A percentile compares a stretch with the other conserved stretches of the same genome.
phyloP scores from a whole-genome alignment of 2,888 invertebrate species.

The Myopa testacea region DNA sequence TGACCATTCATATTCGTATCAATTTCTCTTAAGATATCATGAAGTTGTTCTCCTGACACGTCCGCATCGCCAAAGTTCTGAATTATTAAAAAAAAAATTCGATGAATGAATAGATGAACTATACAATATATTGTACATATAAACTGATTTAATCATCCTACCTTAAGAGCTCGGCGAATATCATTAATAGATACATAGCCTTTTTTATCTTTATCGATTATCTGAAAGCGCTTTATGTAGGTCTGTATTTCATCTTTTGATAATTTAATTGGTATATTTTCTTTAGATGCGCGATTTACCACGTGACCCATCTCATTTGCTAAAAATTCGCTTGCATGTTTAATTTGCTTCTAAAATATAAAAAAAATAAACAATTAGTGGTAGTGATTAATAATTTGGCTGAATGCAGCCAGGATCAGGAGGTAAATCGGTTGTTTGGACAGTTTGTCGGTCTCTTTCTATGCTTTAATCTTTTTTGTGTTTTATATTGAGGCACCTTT shows the following conservation, averaged over 20 bases:
- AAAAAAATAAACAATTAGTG: slow-evolving; percentile 12
- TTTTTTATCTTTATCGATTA: slow-evolving; percentile 95
- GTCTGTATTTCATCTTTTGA: slow-evolving; percentile 93
- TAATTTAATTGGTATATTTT: slow-evolving; percentile 91
- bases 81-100: slow-evolving; percentile 54
- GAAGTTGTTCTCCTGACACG: slow-evolving; percentile 91
- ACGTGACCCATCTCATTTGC: slow-evolving; percentile 96
- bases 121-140: neutral
- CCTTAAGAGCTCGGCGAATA: slow-evolving; percentile 94
- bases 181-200: slow-evolving; percentile 99
- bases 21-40: slow-evolving; percentile 97
- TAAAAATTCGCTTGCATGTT: slow-evolving; percentile 85
- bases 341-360: slow-evolving; percentile 78
- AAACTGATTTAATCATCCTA: slow-evolving; percentile 63
- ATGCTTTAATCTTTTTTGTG: too few relatives aligned
- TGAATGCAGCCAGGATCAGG: neutral
- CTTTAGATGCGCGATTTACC: slow-evolving; percentile 88
- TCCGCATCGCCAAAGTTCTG: slow-evolving; percentile 85
- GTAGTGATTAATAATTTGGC: slow-evolving; percentile 17
- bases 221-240: slow-evolving; percentile 95
- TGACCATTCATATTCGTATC: slow-evolving; percentile 99
- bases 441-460: too few relatives aligned
- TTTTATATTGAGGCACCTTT: too few relatives aligned
- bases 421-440: too few relatives aligned
- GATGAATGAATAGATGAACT: neutral